Evolutionary conservation across 37 sponge, comb jelly and placozoan genomes (phyloP).

Genomic region (Mnemiopsis leidyi): DNA sequence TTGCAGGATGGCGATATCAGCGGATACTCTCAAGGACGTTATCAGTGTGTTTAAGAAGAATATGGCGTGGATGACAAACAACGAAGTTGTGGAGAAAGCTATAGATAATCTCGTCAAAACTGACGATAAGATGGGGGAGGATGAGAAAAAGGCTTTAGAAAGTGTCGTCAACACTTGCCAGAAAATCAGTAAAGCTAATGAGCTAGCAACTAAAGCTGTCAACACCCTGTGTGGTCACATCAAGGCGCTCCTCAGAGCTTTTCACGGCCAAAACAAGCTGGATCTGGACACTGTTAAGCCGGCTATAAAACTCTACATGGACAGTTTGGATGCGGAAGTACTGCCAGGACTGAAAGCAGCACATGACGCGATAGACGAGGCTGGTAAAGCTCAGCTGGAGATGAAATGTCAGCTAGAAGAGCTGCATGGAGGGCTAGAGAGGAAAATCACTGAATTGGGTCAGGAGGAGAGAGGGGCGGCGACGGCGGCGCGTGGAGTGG

Average conservation of each 20-base stretch:
- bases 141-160: neutral
- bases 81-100: neutral
- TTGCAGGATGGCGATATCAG: neutral
- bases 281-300: neutral
- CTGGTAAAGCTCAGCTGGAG: neutral
- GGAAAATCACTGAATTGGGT: neutral
- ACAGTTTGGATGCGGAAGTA: neutral
- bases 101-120: neutral
- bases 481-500: neutral
- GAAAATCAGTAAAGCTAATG: neutral
- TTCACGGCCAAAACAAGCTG: neutral
- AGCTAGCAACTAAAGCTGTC: neutral
- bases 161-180: neutral
- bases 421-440: neutral
- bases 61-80: neutral
- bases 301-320: neutral
- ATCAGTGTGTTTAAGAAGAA: neutral
- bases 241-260: neutral
- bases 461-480: neutral
- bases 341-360: neutral
- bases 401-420: neutral
- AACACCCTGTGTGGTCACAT: neutral
- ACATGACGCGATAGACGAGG: neutral
- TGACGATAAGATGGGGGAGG: neutral
- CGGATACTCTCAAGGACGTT: neutral